Percentiles rank a stretch among this genome's conserved stretches.
phyloP scores from a whole-genome alignment of 2,888 invertebrate species.

The Leucoma salicis region DNA sequence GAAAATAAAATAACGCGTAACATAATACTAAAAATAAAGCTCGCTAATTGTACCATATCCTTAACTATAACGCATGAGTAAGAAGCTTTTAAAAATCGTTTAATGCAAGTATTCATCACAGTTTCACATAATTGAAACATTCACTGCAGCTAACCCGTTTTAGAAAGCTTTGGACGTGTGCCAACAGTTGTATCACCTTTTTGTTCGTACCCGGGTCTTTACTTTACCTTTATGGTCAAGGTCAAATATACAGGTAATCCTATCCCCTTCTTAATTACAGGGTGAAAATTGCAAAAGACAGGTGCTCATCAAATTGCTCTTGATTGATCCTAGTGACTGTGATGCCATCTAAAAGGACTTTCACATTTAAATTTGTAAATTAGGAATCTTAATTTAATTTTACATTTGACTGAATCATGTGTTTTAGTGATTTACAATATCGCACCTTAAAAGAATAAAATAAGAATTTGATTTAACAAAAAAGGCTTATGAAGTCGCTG shows the following conservation, averaged over 20 bases:
- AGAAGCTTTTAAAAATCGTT: slow-evolving; percentile 34
- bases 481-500: too few relatives aligned
- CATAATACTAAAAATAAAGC: slow-evolving; percentile 20
- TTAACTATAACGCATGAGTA: slow-evolving; percentile 23
- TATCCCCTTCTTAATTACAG: slow-evolving; percentile 4
- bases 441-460: too few relatives aligned
- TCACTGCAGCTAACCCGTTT: slow-evolving; percentile 59
- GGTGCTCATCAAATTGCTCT: too few relatives aligned
- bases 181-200: slow-evolving; percentile 60
- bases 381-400: too few relatives aligned
- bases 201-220: slow-evolving; percentile 52
- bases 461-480: too few relatives aligned
- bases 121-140: slow-evolving; percentile 56
- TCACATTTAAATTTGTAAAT: too few relatives aligned
- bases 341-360: too few relatives aligned
- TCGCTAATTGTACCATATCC: slow-evolving; percentile 22
- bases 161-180: slow-evolving; percentile 67
- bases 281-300: too few relatives aligned
- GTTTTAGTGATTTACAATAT: too few relatives aligned
- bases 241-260: slow-evolving; percentile 40
- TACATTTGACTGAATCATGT: too few relatives aligned
- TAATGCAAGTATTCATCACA: slow-evolving; percentile 30
- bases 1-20: slow-evolving; percentile 23
- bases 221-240: slow-evolving; percentile 60
- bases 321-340: too few relatives aligned